Base-by-base conservation (phyloP, 2,797 vertebrate species). In the Strix occidentalis region DNA sequence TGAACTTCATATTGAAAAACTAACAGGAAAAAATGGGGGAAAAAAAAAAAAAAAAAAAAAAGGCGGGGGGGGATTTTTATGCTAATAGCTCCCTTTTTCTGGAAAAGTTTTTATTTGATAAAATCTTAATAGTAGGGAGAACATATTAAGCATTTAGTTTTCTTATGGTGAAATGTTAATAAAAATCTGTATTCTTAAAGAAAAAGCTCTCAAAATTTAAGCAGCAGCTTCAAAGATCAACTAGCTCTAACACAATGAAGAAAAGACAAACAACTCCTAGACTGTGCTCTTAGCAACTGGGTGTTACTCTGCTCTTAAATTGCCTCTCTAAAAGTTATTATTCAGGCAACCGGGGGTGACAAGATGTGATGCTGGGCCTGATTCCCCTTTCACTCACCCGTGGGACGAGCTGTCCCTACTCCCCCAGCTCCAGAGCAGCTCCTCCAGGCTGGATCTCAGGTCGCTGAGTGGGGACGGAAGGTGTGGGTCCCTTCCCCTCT, bases 341-440 rank as follows among this genome's bases (percentile, higher is more conserved):
- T 28, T 60, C 26, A 39, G 70, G 31, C 35, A 48, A 16, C 43
- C 2, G 7, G 5, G 31, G 6, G 8, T 2, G 6, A 43, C 41
- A 72, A 53, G 15, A 4, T 9, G 11, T 13, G 16, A 1, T 6
- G n/a, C 61, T 5, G 3, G 21, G 16, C 12, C 50, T 8, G 15
- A n/a, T 4, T 35, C 9, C 54, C 48, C 31, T 58, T 60, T 35
- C 56, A 26, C 9, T 50, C 54, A 60, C 8, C 24, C 0, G 0
- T 8, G 15, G 64, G 46, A 80, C 64, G 24, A 39, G n/a, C 15
- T 26, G 46, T 16, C 8, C 41, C 54, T 35, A 28, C 45, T 60
- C 5, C 57, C 19, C 5, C 0, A 0, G 26, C 3, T 43, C 65
- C 57, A 58, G 20, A 68, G 39, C 21, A 77, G 5, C 21, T 48